Percentiles rank a stretch among this genome's conserved stretches.
Conservation (phyloP, 1,140 invertebrate species). For the Drosophila sproati region DNA sequence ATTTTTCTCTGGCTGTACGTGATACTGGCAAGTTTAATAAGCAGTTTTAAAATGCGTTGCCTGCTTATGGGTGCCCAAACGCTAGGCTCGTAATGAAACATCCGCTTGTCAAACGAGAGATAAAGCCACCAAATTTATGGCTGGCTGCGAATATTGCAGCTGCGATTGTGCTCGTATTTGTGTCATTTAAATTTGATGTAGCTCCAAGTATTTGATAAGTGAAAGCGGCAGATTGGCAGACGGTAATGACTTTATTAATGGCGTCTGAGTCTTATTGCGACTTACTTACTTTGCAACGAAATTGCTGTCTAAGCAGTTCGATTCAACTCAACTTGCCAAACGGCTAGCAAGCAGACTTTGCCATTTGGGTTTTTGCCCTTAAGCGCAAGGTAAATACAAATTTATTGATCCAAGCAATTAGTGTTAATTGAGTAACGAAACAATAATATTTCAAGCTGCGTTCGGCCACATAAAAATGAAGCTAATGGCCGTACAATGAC, state of each 20-base stretch:
- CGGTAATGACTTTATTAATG: constrained; percentile 52
- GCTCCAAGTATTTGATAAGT: constrained; percentile 50
- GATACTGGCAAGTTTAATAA: constrained; percentile 64
- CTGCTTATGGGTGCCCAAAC: constrained; percentile 40
- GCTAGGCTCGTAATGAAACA: constrained; percentile 43
- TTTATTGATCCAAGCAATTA: constrained; percentile 79
- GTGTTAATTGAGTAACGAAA: constrained; percentile 77
- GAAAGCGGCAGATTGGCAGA: constrained; percentile 45
- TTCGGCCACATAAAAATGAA: constrained; percentile 49
- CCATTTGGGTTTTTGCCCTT: constrained; percentile 33
- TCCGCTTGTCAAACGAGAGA: constrained; percentile 64
- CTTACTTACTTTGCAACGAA: constrained; percentile 27
- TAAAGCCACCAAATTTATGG: constrained; percentile 55
- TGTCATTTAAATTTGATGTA: constrained; percentile 49
- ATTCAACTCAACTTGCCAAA: constrained; percentile 2
- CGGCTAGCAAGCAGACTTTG: constrained; percentile 7
- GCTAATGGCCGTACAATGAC: constrained; percentile 44
- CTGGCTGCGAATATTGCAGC: constrained; percentile 41
- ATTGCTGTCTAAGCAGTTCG: constrained; percentile 8
- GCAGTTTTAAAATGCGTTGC: constrained; percentile 64
- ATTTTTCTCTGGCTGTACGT: constrained; percentile 32
- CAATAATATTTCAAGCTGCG: constrained; percentile 69
- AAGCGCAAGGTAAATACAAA: constrained; percentile 69
- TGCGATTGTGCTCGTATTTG: constrained; percentile 26
- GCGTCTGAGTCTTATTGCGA: constrained; percentile 48